A percentile compares a stretch with the other conserved stretches of the same genome.
These are phyloP conservation scores for human (Homo sapiens) DNA, from an alignment of 2,113 vertebrate genomes.

Conservation along the genomic window GRCh38 chr7:108157501-108158000, in stretches of 20 bases:
- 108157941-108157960: neutral
- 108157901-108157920: neutral
- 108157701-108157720: neutral
- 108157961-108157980: neutral
- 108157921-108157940: neutral
- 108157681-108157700: neutral
- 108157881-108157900: constrained; percentile 10
- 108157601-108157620: too few species aligned
- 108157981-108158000: constrained; percentile 8
- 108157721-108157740: neutral
- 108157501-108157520: neutral
- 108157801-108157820: neutral
- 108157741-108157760: neutral
- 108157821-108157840: neutral
- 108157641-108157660: too few species aligned
- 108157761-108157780: neutral
- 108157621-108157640: too few species aligned
- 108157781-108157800: neutral
- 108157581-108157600: too few species aligned
- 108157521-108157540: constrained; percentile 29
- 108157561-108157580: neutral
- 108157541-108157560: neutral
- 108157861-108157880: neutral
- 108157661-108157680: neutral
- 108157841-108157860: neutral